Evolutionary conservation across 2,888 invertebrate genomes (phyloP).

Genomic region (Drosophila rubida): DNA sequence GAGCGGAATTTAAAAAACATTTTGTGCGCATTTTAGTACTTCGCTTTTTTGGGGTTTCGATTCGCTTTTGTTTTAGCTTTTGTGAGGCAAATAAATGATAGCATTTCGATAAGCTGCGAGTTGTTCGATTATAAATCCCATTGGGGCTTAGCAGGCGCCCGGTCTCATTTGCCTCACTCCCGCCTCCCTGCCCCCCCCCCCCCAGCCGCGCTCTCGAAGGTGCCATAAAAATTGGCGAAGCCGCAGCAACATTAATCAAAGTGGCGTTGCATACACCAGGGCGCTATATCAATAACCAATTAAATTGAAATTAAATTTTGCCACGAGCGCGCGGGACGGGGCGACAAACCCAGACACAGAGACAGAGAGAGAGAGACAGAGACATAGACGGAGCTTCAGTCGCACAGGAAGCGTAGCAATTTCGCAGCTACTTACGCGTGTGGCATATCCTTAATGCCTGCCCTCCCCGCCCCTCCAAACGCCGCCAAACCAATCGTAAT

Average conservation of each 20-base stretch:
- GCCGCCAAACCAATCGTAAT: slow-evolving; percentile 54
- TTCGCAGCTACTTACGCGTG: slow-evolving; percentile 76
- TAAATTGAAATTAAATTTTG: slow-evolving; percentile 78
- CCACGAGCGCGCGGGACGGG: slow-evolving; percentile 44
- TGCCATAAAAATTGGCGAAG: slow-evolving; percentile 75
- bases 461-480: too few species aligned
- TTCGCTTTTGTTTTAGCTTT: slow-evolving; percentile 16
- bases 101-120: slow-evolving; percentile 34
- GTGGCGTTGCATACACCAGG: slow-evolving; percentile 72
- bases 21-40: slow-evolving; percentile 9
- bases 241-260: slow-evolving; percentile 78
- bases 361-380: not conserved
- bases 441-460: slow-evolving; percentile 24
- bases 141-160: slow-evolving; percentile 42
- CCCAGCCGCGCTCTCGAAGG: slow-evolving; percentile 59
- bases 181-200: not conserved
- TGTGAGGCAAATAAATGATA: slow-evolving; percentile 30
- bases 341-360: slow-evolving; percentile 17
- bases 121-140: slow-evolving; percentile 41
- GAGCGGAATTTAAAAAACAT: slow-evolving; percentile 9
- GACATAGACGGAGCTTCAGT: slow-evolving; percentile 6
- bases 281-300: slow-evolving; percentile 78
- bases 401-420: slow-evolving; percentile 61
- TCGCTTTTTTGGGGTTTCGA: slow-evolving; percentile 5
- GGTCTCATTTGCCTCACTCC: slow-evolving; percentile 20